A percentile compares a stretch with the other conserved stretches of the same genome.
phyloP scores from a whole-genome alignment of 2,797 vertebrate genomes.

The Muscicapa striata region DNA sequence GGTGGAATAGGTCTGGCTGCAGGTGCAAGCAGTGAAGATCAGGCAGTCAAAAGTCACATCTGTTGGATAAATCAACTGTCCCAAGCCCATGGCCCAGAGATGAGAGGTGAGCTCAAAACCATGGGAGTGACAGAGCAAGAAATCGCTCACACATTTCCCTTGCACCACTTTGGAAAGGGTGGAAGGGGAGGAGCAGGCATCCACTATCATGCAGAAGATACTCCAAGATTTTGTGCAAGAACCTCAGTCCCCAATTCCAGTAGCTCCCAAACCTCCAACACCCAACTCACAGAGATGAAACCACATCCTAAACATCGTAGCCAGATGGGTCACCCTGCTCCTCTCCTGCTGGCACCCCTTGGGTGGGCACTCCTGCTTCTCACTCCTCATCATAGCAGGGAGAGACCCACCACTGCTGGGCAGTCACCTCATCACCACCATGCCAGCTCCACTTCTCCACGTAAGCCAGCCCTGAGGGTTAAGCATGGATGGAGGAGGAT shows the following conservation, averaged over 20 bases:
- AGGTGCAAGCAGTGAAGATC: neutral
- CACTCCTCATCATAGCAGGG: fast-evolving
- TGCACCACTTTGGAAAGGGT: neutral
- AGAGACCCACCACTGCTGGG: neutral
- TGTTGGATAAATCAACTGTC: neutral
- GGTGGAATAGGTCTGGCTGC: neutral
- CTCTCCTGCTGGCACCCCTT: neutral
- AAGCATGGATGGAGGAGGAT: conserved; percentile 45
- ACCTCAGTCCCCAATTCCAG: fast-evolving
- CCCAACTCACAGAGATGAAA: neutral
- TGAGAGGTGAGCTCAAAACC: neutral
- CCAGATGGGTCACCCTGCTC: neutral
- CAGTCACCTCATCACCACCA: neutral
- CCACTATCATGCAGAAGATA: neutral
- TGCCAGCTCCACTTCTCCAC: neutral
- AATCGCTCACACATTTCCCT: neutral
- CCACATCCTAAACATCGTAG: neutral
- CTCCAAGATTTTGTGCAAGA: neutral
- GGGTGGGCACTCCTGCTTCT: neutral
- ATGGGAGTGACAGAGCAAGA: fast-evolving
- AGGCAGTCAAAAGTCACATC: neutral
- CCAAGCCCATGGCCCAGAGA: neutral
- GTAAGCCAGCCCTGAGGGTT: neutral
- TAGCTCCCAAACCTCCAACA: neutral
- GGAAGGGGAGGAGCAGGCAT: neutral